Percentiles rank a stretch among this genome's conserved stretches.
These are phyloP conservation scores for Heliconius eleuchia DNA, from an alignment of 1,140 invertebrate species.

Conservation along the genomic window DNA sequence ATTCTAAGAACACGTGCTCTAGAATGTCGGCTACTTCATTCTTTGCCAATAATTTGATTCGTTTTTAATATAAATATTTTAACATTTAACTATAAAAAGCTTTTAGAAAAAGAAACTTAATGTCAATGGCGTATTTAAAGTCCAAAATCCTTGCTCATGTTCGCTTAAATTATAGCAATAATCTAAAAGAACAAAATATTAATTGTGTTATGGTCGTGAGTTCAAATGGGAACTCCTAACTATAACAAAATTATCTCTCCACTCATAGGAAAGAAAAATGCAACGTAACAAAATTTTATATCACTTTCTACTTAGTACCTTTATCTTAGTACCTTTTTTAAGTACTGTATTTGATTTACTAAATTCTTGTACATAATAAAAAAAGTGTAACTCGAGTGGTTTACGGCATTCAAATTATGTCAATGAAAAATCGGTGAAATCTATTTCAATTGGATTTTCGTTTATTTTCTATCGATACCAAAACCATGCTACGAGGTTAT, in stretches of 20 bases:
- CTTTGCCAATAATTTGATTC: not conserved
- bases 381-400: too few relatives aligned
- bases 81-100: not conserved
- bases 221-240: not conserved
- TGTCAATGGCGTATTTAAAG: not conserved
- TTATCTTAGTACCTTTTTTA: too few relatives aligned
- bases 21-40: not conserved
- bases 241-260: too few relatives aligned
- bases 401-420: too few relatives aligned
- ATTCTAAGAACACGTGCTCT: constrained; percentile 13
- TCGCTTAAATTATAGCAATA: too few relatives aligned
- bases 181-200: not conserved
- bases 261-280: too few relatives aligned
- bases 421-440: not conserved
- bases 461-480: not conserved
- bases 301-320: too few relatives aligned
- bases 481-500: not conserved
- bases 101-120: not conserved
- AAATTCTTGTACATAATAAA: too few relatives aligned
- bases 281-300: too few relatives aligned
- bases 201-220: not conserved
- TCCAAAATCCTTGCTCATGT: not conserved
- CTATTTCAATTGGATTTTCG: not conserved
- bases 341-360: too few relatives aligned
- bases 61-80: not conserved